Percentiles rank a stretch among this genome's conserved stretches.
Conservation (phyloP, 2,113 vertebrate genomes). For the Python bivittatus region DNA sequence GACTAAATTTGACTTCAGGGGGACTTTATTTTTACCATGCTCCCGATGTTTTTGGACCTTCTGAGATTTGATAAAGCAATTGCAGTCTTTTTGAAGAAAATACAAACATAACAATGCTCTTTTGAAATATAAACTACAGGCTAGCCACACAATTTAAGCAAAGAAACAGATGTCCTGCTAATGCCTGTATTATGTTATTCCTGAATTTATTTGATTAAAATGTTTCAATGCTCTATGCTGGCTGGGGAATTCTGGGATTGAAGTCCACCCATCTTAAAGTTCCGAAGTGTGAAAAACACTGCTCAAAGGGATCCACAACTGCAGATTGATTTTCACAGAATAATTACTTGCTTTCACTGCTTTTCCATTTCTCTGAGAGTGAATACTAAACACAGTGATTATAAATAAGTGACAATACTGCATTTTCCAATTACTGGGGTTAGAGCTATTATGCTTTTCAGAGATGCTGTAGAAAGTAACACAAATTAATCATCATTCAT, state of each 20-base stretch:
- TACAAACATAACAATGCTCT: background rate
- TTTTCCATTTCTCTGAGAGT: background rate
- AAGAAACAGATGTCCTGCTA: background rate
- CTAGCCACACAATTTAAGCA: background rate
- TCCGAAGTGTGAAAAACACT: background rate
- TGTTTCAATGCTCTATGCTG: background rate
- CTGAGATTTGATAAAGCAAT: background rate
- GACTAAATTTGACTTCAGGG: background rate
- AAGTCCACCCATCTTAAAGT: background rate
- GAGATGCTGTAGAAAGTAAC: background rate
- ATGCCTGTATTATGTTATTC: background rate
- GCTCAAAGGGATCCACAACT: background rate
- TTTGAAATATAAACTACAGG: background rate
- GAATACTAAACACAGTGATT: background rate
- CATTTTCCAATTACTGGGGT: background rate
- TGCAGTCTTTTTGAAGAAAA: background rate
- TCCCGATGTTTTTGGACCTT: background rate
- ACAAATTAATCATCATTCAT: background rate
- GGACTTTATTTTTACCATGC: background rate
- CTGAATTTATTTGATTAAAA: background rate
- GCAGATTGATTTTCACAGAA: background rate
- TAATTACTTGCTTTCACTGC: background rate
- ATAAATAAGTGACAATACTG: background rate
- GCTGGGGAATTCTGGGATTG: background rate
- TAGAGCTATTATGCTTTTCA: background rate